Base-by-base conservation (phyloP, 2,113 vertebrate species). In the Macaca mulatta region DNA sequence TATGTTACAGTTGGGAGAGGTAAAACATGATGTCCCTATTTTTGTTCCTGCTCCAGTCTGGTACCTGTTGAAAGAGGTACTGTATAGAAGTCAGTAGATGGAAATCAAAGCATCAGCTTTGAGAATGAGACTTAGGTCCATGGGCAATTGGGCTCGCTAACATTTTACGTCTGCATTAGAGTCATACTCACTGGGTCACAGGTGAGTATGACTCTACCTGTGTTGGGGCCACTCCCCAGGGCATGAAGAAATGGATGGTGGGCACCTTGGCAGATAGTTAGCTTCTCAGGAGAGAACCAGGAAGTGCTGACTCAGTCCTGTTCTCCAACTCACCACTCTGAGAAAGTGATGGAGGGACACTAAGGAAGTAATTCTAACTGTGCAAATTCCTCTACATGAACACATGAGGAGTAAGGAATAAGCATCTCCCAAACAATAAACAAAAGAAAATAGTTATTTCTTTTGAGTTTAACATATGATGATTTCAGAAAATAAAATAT, bases 211-310 rank as follows among this genome's bases (percentile, higher is more conserved):
- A 64, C 38, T n/a, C 75, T 40, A 25, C 5, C 30, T 64, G 38
- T 32, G 16, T 43, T 55, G 11, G 30, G 5, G 9, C 0, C 14
- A 1, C 45, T 7, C 8, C 30, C 17, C 38, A 22, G 8, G 18
- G 25, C 45, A 4, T 7, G 45, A 14, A 59, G 40, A 77, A 55
- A 23, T 35, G 1, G 8, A 45, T 3, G 64, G n/a, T 2, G 14
- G 72, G 30, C 6, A 57, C 8, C 90, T 13, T 7, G 38, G 75
- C 70, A n/a, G 43, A 27, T 2, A 38, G 4, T 17, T 5, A 40
- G 4, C 12, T 82, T 77, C 32, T 40, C 10, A 43, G 40, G 45
- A 45, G 8, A 82, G 67, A 67, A 50, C 1, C 16, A 17, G 55
- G 6, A 12, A 67, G 43, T 13, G 25, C 79, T 23, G 18, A 40